phyloP scores from a whole-genome alignment of 2,888 invertebrate species.

The Standfussiana lucernea region DNA sequence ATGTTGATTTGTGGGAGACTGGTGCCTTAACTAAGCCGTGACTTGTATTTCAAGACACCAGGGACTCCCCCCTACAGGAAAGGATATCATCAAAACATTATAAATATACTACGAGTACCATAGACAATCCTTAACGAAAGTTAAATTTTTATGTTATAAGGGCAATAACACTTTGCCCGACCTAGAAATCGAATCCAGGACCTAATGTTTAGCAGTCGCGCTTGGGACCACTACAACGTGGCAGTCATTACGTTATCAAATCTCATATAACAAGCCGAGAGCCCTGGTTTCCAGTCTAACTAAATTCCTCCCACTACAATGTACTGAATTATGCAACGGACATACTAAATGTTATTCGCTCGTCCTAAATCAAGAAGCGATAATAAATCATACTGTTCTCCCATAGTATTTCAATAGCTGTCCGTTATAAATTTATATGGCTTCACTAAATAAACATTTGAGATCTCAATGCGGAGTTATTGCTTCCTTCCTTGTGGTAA shows the following conservation, averaged over 20 bases:
- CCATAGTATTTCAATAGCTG: slow-evolving; percentile 29
- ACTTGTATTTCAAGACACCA: too few relatives aligned
- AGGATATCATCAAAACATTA: too few relatives aligned
- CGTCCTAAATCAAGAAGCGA: slow-evolving; percentile 21
- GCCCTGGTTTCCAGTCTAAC: background rate
- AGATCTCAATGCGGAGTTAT: slow-evolving; percentile 49
- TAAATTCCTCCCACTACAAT: slow-evolving; percentile 14
- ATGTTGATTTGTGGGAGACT: too few relatives aligned
- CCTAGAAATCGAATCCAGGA: background rate
- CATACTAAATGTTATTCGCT: slow-evolving; percentile 24
- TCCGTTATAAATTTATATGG: slow-evolving; percentile 40
- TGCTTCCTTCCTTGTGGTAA: slow-evolving; percentile 49
- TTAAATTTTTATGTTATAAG: too few relatives aligned
- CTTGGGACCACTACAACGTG: background rate
- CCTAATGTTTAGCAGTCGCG: background rate
- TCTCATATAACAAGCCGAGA: too few relatives aligned
- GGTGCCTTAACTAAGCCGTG: too few relatives aligned
- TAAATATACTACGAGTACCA: too few relatives aligned
- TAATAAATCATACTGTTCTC: slow-evolving; percentile 27
- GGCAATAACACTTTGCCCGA: background rate
- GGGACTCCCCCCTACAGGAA: too few relatives aligned
- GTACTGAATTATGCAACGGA: slow-evolving; percentile 37
- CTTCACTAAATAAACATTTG: slow-evolving; percentile 49
- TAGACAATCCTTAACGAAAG: too few relatives aligned
- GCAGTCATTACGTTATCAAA: background rate